These are phyloP conservation scores for Andrena flavipes DNA, from an alignment of 2,888 invertebrate species.

Conservation along the genomic window DNA sequence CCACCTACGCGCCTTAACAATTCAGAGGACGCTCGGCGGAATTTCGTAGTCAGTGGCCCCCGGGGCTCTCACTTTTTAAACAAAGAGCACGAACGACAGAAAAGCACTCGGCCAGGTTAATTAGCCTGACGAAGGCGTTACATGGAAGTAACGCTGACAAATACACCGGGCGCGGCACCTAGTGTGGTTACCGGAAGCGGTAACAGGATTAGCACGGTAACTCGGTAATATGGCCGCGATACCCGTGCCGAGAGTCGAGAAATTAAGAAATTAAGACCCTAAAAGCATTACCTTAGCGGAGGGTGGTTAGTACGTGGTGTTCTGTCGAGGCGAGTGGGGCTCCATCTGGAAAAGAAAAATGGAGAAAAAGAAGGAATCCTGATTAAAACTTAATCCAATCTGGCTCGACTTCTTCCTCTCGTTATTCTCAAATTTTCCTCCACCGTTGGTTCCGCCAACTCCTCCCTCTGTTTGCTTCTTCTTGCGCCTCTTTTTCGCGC, in stretches of 20 bases:
- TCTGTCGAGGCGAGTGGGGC: conserved; percentile 44
- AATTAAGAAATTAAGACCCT: conserved; percentile 79
- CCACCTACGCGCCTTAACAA: background rate
- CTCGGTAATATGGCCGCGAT: conserved; percentile 74
- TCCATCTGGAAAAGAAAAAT: conserved; percentile 24
- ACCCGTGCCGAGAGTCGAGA: conserved; percentile 68
- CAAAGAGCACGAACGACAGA: conserved; percentile 10
- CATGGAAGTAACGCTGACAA: conserved; percentile 66
- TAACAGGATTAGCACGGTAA: conserved; percentile 73
- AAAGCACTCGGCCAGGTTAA: conserved; percentile 58
- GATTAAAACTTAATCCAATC: conserved; percentile 81
- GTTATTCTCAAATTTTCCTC: conserved; percentile 51
- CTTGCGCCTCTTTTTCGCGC: conserved; percentile 5
- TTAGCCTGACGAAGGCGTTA: conserved; percentile 58
- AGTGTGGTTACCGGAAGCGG: conserved; percentile 58
- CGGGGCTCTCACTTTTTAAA: conserved; percentile 25
- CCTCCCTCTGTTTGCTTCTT: background rate
- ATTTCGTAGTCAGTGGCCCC: background rate
- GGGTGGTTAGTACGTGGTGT: conserved; percentile 56
- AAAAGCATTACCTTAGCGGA: conserved; percentile 73
- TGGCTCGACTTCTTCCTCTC: conserved; percentile 42
- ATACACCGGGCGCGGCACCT: conserved; percentile 47
- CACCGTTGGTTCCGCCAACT: background rate
- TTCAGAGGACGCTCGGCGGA: background rate
- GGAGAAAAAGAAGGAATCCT: conserved; percentile 61